Evolutionary conservation across 2,888 invertebrate species (phyloP).

Genomic region (Erynnis tages): DNA sequence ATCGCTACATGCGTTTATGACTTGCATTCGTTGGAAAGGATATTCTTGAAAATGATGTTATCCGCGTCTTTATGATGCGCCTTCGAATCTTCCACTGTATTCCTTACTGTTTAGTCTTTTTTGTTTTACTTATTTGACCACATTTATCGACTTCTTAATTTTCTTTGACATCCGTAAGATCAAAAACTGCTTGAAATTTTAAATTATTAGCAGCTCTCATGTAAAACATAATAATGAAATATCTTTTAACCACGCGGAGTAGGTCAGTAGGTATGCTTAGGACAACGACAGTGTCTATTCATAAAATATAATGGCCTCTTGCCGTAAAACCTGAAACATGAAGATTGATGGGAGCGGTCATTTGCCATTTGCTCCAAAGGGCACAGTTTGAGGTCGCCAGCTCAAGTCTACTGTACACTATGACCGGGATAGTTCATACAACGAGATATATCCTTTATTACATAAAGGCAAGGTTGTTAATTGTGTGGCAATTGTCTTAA

Average conservation of each 20-base stretch:
- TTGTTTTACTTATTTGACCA: too few relatives aligned
- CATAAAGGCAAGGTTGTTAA: constrained; percentile 36
- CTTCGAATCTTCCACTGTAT: too few relatives aligned
- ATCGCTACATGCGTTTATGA: background rate
- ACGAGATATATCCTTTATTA: constrained; percentile 18
- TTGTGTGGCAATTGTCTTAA: constrained; percentile 33
- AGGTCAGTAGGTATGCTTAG: constrained; percentile 1
- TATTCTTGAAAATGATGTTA: constrained; percentile 39
- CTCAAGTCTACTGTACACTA: constrained; percentile 44
- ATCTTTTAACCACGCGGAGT: too few relatives aligned
- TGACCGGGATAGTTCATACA: constrained; percentile 29
- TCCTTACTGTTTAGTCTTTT: too few relatives aligned
- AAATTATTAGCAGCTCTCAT: too few relatives aligned
- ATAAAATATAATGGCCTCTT: constrained; percentile 2
- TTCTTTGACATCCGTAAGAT: too few relatives aligned
- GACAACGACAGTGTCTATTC: background rate
- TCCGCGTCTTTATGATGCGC: background rate
- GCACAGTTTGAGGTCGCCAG: constrained; percentile 54
- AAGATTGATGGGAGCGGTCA: constrained; percentile 47
- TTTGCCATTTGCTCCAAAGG: constrained; percentile 43
- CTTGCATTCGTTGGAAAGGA: background rate
- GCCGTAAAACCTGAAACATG: constrained; percentile 17
- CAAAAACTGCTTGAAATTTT: too few relatives aligned
- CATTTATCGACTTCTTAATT: too few relatives aligned
- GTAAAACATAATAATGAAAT: too few relatives aligned